Evolutionary conservation across 2,888 invertebrate genomes (phyloP).

Genomic region (Patella caerulea): DNA sequence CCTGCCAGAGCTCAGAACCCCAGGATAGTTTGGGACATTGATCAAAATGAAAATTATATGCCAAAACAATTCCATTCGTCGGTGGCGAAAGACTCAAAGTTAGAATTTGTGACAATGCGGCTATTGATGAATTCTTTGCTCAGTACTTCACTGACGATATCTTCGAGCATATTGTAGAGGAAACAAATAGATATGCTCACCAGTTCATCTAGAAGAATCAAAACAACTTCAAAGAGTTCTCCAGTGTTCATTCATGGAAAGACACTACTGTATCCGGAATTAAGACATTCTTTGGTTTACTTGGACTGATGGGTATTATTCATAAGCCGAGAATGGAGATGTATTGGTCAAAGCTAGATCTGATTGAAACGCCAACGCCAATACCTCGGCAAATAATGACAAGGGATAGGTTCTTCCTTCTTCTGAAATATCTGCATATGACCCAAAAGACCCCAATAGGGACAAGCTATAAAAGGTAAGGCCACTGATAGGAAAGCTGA

Average conservation of each 20-base stretch:
- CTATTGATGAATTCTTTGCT: conserved; percentile 11
- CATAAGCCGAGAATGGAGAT: conserved; percentile 12
- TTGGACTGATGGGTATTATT: conserved; percentile 17
- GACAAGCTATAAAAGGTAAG: conserved; percentile 20
- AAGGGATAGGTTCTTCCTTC: conserved; percentile 20
- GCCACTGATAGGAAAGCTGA: conserved; percentile 4
- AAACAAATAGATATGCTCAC: conserved; percentile 18
- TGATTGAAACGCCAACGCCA: conserved; percentile 3
- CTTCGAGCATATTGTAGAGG: background rate
- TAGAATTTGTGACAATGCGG: background rate
- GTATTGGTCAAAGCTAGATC: conserved; percentile 13
- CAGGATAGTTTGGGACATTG: background rate
- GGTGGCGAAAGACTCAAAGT: background rate
- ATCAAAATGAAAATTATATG: background rate
- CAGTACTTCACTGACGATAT: conserved; percentile 10
- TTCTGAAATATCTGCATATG: conserved; percentile 17
- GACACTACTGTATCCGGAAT: conserved; percentile 11
- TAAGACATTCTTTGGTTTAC: conserved; percentile 7
- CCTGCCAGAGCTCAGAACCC: background rate
- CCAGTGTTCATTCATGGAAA: background rate
- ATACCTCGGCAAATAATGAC: conserved; percentile 17
- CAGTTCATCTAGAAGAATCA: background rate
- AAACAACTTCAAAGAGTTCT: background rate
- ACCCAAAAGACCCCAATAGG: background rate
- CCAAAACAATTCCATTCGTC: background rate